Evolutionary conservation across 2,113 vertebrate species (phyloP).

Genomic region (Phrynosoma platyrhinos): DNA sequence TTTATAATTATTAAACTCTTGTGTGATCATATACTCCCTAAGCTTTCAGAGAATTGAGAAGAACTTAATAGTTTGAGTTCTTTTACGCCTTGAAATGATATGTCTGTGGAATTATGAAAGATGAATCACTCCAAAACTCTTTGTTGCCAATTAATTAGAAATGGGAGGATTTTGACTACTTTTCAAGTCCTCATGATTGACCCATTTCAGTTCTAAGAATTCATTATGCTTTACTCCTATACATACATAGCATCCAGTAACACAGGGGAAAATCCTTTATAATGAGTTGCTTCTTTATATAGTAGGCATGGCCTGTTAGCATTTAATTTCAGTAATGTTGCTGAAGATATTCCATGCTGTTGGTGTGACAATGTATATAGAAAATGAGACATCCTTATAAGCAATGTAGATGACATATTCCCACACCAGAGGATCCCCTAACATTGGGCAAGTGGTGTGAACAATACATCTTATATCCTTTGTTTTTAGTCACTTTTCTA

Average conservation of each 20-base stretch:
- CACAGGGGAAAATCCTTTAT: conserved; percentile 28
- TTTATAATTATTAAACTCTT: conserved; percentile 39
- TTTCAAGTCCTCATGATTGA: conserved; percentile 41
- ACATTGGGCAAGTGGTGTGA: background rate
- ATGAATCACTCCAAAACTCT: conserved; percentile 36
- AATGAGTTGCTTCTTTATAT: conserved; percentile 10
- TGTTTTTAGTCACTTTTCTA: background rate
- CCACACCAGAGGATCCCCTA: background rate
- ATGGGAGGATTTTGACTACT: conserved; percentile 40
- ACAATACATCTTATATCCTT: background rate
- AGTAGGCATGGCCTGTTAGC: background rate
- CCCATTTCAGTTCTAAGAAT: conserved; percentile 50
- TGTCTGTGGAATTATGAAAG: conserved; percentile 34
- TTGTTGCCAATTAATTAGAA: conserved; percentile 32
- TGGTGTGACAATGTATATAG: background rate
- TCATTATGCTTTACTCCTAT: conserved; percentile 17
- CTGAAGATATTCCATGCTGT: conserved; percentile 14
- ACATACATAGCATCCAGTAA: conserved; percentile 6
- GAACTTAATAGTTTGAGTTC: conserved; percentile 20
- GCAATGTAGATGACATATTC: background rate
- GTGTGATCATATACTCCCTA: background rate
- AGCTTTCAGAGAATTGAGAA: conserved; percentile 40
- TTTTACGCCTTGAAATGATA: background rate
- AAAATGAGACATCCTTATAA: background rate
- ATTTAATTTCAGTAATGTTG: conserved; percentile 11